These are phyloP conservation scores for Pristis pectinata DNA, from an alignment of 2,797 vertebrate genomes.

Conservation along the genomic window DNA sequence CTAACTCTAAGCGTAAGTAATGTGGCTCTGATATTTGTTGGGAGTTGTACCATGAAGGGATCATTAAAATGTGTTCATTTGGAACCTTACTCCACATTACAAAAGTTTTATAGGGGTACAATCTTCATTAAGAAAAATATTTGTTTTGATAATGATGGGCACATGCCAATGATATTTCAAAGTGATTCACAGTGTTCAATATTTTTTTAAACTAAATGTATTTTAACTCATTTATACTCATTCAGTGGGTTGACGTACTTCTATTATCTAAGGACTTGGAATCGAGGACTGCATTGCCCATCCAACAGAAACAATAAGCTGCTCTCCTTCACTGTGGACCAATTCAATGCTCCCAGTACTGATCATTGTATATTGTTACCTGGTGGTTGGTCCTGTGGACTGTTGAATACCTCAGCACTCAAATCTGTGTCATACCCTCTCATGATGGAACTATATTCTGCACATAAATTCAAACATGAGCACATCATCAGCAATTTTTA, in stretches of 20 bases:
- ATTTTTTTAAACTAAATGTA: not conserved
- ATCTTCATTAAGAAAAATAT: not conserved
- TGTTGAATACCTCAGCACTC: not conserved
- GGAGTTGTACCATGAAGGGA: not conserved
- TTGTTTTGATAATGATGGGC: no score
- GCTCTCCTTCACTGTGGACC: not conserved
- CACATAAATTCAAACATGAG: not conserved
- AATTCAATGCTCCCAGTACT: not conserved
- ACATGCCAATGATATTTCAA: not conserved
- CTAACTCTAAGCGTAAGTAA: not conserved
- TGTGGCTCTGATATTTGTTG: not conserved
- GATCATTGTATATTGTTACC: not conserved
- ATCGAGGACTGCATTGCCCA: not conserved
- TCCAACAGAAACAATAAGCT: not conserved
- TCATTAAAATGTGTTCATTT: not conserved
- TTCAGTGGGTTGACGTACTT: no score
- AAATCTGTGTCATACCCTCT: not conserved
- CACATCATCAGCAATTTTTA: not conserved
- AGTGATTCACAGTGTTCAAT: not conserved
- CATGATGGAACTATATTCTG: not conserved
- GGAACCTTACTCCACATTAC: not conserved
- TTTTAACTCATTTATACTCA: not conserved
- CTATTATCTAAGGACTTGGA: no score
- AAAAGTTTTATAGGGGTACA: not conserved
- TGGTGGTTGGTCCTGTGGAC: not conserved